These are phyloP conservation scores for Paracyclopina nana DNA, from an alignment of 1,140 invertebrate genomes.

Conservation along the genomic window DNA sequence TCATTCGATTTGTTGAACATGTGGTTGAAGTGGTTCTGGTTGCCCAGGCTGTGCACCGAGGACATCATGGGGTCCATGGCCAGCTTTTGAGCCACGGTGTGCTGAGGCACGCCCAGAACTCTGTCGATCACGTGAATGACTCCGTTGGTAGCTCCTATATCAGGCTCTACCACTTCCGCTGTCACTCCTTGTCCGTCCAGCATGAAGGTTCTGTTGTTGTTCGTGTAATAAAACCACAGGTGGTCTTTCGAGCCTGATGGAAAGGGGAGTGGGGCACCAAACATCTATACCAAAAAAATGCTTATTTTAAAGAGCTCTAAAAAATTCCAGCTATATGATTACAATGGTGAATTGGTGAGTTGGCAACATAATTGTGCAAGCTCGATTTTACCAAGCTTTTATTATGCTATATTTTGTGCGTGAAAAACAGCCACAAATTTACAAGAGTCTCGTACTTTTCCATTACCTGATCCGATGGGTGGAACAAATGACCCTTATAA, in stretches of 20 bases:
- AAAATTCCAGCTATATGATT: too few species aligned
- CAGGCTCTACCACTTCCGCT: conserved; percentile 35
- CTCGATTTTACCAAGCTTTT: too few species aligned
- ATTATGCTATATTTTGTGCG: too few species aligned
- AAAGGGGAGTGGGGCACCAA: neutral
- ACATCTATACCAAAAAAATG: conserved; percentile 7
- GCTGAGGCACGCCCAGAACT: conserved; percentile 75
- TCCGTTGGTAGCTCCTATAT: conserved; percentile 81
- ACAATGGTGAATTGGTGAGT: too few species aligned
- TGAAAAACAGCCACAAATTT: too few species aligned
- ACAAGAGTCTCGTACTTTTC: too few species aligned
- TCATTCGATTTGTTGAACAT: conserved; percentile 32
- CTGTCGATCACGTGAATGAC: conserved; percentile 81
- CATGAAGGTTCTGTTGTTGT: neutral
- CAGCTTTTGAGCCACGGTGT: conserved; percentile 66
- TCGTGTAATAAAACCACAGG: conserved; percentile 4
- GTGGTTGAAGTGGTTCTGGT: conserved; percentile 48
- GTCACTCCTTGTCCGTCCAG: conserved; percentile 3
- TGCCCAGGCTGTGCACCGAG: conserved; percentile 40
- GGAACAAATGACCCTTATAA: too few species aligned
- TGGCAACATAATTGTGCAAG: too few species aligned
- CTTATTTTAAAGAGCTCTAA: too few species aligned
- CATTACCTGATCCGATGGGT: too few species aligned
- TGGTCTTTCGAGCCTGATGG: neutral
- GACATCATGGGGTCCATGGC: conserved; percentile 65